These are phyloP conservation scores for Hexactinellida sp. DNA, from an alignment of 37 sponge, comb jelly and placozoan genomes.

Conservation along the genomic window DNA sequence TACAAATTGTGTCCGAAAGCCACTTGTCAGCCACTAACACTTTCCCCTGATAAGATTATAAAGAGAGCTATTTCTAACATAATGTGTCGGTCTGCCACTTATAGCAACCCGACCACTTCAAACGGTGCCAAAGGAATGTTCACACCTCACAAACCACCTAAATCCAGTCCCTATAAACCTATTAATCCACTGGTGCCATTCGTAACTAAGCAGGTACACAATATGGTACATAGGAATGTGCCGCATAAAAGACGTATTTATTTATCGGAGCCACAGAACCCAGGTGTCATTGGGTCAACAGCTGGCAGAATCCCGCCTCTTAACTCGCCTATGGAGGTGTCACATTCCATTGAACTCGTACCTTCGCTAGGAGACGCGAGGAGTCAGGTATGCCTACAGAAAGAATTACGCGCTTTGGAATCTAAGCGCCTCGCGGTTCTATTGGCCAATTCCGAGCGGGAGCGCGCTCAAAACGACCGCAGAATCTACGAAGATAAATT, in stretches of 20 bases:
- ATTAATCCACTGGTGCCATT: background rate
- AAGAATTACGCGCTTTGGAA: background rate
- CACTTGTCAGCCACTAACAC: background rate
- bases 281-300: background rate
- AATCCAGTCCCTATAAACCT: background rate
- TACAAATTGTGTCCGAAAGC: background rate
- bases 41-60: background rate
- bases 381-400: background rate
- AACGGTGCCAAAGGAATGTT: background rate
- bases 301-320: background rate
- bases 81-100: conserved; percentile 11
- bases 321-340: background rate
- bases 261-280: background rate
- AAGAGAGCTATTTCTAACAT: conserved; percentile 15
- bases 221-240: background rate
- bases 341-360: background rate
- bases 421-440: background rate
- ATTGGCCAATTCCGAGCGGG: background rate
- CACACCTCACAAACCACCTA: background rate
- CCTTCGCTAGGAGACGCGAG: background rate
- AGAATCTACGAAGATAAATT: background rate
- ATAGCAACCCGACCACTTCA: background rate
- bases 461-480: background rate
- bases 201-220: background rate
- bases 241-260: background rate